Percentiles rank a stretch among this genome's conserved stretches.
Conservation (phyloP, 2,888 invertebrate genomes). For the Platycheirus rosarum region DNA sequence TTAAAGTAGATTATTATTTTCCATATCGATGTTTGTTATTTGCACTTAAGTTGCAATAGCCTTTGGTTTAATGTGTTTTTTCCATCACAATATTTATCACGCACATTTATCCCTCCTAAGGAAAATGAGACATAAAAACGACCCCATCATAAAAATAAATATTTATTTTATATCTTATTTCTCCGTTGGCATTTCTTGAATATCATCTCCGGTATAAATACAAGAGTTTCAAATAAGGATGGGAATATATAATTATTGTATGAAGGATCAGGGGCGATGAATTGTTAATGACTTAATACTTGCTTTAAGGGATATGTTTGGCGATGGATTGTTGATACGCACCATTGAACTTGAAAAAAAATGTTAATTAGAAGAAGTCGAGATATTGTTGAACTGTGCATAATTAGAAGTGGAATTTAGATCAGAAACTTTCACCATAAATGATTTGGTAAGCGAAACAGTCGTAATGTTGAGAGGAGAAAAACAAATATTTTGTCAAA, state of each 20-base stretch:
- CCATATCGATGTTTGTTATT: slow-evolving; percentile 55
- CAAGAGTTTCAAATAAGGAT: slow-evolving; percentile 26
- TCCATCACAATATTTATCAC: not conserved
- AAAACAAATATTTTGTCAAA: no score
- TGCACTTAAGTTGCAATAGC: slow-evolving; percentile 57
- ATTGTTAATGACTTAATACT: not conserved
- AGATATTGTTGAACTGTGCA: no score
- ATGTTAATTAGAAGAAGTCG: no score
- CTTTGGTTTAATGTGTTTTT: slow-evolving; percentile 29
- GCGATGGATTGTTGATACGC: no score
- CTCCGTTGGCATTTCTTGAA: not conserved
- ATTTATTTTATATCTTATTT: slow-evolving; percentile 38
- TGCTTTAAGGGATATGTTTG: no score
- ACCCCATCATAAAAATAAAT: slow-evolving; percentile 32
- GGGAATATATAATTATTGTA: slow-evolving; percentile 3
- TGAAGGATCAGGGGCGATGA: not conserved
- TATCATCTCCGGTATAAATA: not conserved
- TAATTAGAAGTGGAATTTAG: no score
- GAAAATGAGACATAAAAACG: slow-evolving; percentile 11
- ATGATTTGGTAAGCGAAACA: no score
- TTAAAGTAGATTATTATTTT: slow-evolving; percentile 37
- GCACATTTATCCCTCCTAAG: not conserved
- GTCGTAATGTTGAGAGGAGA: no score
- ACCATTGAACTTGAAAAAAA: no score
- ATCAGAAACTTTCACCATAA: no score